Evolutionary conservation across 1,140 invertebrate genomes (phyloP).

Genomic region (Drosophila nasuta): DNA sequence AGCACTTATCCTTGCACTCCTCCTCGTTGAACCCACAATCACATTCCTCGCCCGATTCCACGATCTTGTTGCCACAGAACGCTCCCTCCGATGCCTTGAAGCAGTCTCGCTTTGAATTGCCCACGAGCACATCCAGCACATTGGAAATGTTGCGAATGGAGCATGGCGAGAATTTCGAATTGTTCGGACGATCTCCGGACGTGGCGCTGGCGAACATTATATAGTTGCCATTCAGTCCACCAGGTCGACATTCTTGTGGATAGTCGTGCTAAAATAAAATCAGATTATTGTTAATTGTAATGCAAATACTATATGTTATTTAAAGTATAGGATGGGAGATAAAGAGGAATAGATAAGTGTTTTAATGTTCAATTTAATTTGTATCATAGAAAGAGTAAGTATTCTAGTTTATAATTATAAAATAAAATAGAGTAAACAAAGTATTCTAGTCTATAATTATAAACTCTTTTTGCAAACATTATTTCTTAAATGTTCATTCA

Average conservation of each 20-base stretch:
- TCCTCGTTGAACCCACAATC: constrained; percentile 98
- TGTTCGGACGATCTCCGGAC: constrained; percentile 96
- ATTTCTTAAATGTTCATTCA: no score
- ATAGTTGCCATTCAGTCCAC: constrained; percentile 95
- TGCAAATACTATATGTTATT: no score
- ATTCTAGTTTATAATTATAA: no score
- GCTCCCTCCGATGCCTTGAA: constrained; percentile 95
- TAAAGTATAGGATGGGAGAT: no score
- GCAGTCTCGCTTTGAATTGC: constrained; percentile 97
- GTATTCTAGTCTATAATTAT: no score
- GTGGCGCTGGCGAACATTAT: constrained; percentile 99
- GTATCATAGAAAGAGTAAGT: no score
- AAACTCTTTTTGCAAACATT: no score
- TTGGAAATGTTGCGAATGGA: constrained; percentile 97
- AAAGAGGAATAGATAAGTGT: no score
- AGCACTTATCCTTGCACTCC: constrained; percentile 97
- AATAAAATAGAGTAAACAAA: no score
- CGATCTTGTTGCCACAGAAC: constrained; percentile 99
- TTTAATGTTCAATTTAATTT: no score
- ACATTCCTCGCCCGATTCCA: constrained; percentile 98
- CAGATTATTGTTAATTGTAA: background rate
- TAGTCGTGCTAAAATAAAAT: constrained; percentile 91
- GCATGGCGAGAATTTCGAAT: constrained; percentile 97
- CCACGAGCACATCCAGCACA: constrained; percentile 95
- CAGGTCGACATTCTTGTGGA: constrained; percentile 95